Base-by-base conservation (phyloP, 30 jellyfish, hydroid and myxozoan genomes). In the Aurelia coerulea region DNA sequence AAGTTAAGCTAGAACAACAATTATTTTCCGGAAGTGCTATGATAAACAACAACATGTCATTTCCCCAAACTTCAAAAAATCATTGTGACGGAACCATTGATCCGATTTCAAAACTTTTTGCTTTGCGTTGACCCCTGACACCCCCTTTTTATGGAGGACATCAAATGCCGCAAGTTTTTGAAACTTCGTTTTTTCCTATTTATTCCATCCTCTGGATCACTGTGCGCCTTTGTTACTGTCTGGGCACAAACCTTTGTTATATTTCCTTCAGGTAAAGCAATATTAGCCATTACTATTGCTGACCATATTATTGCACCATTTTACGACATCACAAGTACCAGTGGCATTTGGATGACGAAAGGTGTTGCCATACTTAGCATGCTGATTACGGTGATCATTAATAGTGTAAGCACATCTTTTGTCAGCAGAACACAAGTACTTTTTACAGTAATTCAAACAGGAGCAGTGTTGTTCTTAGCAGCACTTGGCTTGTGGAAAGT, bases 241-340 rank as follows among this genome's bases (percentile, higher is more conserved):
- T 39, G 50, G 97, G 58, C 90, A 16, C 72, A 51, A 33, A 41
- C 51, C 1, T 62, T 88, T 29, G 74, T 88, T 9, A 39, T 88
- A 35, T 29, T 13, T 5, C 97, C 97, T 32, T 41, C 87, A 14
- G 78, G 89, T 2, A 10, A 58, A 58, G 92, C 93, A 1, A 77
- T 88, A 0, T 3, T 80, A 5, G 70, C 93, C 14, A 11, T 88
- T 2, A 80, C 97, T 9, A 4, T 67, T 34, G 90, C 90, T 15
- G 58, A 54, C 4, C 83, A 86, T 63, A 39, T 39, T 8, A 39
- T 39, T 8, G 50, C 2, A 39, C 50, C 50, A 39, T 39, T 39
- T 39, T 39, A 65, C 2, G 83, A 75, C 19, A 29, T 41, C 54
- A 23, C 65, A 10, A 87, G 83, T 33, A 39, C 29, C 34, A 52